A percentile compares a stretch with the other conserved stretches of the same genome.
Evolutionary conservation across 2,797 vertebrate genomes (phyloP).

Genomic region (Cyclura pinguis): DNA sequence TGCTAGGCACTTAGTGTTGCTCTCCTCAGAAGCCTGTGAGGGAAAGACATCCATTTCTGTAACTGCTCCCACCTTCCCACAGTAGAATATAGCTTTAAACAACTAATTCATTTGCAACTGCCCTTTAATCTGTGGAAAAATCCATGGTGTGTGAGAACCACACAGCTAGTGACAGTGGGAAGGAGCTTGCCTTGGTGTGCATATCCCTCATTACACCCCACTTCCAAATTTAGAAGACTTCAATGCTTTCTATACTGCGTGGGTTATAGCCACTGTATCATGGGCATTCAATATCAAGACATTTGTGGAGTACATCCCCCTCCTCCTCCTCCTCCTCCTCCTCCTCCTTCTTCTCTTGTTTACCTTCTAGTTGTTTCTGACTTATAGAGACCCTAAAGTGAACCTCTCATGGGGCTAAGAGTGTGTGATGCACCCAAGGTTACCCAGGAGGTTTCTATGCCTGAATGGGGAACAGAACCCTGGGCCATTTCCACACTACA

Average conservation of each 20-base stretch:
- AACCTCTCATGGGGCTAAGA: too few relatives aligned
- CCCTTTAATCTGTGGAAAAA: neutral
- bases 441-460: too few relatives aligned
- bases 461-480: too few relatives aligned
- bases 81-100: neutral
- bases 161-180: neutral
- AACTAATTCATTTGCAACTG: neutral
- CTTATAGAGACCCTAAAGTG: too few relatives aligned
- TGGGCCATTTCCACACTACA: too few relatives aligned
- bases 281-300: neutral
- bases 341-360: too few relatives aligned
- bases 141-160: neutral
- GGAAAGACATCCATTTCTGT: neutral
- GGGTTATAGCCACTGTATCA: neutral
- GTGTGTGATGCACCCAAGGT: too few relatives aligned
- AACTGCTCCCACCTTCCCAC: neutral
- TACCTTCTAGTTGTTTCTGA: too few relatives aligned
- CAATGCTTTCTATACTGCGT: neutral
- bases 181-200: neutral
- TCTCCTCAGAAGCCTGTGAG: neutral
- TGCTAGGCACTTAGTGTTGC: neutral
- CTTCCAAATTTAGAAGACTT: neutral
- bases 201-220: neutral
- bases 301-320: neutral
- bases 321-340: too few relatives aligned